Base-by-base conservation (phyloP, 1,140 invertebrate species). In the Yoshiicerus persimilis region DNA sequence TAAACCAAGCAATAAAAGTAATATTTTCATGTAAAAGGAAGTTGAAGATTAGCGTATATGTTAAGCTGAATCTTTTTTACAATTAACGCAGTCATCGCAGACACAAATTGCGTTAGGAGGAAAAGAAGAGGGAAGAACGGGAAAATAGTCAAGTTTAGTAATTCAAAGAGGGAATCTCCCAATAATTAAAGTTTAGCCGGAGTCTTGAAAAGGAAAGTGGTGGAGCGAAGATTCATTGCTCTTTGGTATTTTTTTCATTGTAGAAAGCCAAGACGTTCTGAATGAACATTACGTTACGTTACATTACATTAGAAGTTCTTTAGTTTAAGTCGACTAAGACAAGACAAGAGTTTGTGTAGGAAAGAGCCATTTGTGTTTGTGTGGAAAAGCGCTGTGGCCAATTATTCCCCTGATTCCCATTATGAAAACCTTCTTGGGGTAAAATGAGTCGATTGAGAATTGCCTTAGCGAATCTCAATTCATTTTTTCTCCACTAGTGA, bases 161-260 rank as follows among this genome's bases (percentile, higher is more conserved):
- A 36, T 80, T 36, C 32, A 80, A 38, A 80, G 32, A 80, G 75
- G 30, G 75, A 36, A 80, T 80, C 75, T 80, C 32, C n/a, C 34
- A 39, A 66, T 75, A 87, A 70, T 87, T 87, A 70, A 39, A 77
- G 34, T 39, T 39, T 77, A 77, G 56, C 36, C 36, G 32, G 25
- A 88, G 27, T 88, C 36, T 38, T n/a, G 64, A 39, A 87, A 75
- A 38, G 47, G 62, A 38, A 30, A 56, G 47, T 39, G 36, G 27
- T 25, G 62, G 32, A 77, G 32, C 30, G 64, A 85, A 87, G 83
- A 89, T 84, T 87, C 84, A 86, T 86, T 56, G 77, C 80, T 62
- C 83, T 84, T 92, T 92, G 89, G 90, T 92, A 56, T 56, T 89
- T 92, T 91, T 92, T 92, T n/a, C 32, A 38, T 80, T n/a, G 75